These are phyloP conservation scores for Mesorhabditis belari DNA, from an alignment of 2,888 invertebrate genomes.

Conservation along the genomic window DNA sequence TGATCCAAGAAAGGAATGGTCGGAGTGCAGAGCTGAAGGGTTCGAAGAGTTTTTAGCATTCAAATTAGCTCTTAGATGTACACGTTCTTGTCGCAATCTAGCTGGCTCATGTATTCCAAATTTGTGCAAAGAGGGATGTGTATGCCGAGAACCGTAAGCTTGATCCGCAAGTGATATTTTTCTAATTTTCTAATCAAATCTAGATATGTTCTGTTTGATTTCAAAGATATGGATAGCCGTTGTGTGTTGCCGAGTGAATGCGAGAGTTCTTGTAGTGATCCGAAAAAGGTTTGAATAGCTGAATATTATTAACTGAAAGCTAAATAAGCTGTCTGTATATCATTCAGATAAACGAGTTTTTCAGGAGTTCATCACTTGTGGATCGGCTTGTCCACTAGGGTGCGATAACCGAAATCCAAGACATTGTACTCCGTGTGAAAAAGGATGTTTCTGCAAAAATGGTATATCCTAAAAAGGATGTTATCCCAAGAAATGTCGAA, in stretches of 20 bases:
- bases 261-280: slow-evolving; percentile 26
- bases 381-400: slow-evolving; percentile 45
- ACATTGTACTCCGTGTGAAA: slow-evolving; percentile 42
- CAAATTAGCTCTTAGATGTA: slow-evolving; percentile 14
- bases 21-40: slow-evolving; percentile 20
- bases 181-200: not conserved
- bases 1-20: slow-evolving; percentile 34
- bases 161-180: slow-evolving; percentile 3
- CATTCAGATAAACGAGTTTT: not conserved
- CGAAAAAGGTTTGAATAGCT: slow-evolving; percentile 10
- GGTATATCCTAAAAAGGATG: slow-evolving; percentile 3
- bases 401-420: slow-evolving; percentile 39
- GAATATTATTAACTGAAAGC: not conserved
- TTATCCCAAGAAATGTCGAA: not conserved
- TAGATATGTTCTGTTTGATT: slow-evolving; percentile 12
- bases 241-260: slow-evolving; percentile 42
- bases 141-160: slow-evolving; percentile 33
- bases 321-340: not conserved
- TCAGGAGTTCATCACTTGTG: slow-evolving; percentile 37
- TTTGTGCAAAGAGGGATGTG: slow-evolving; percentile 35
- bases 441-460: slow-evolving; percentile 46
- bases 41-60: not conserved
- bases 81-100: slow-evolving; percentile 28
- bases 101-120: slow-evolving; percentile 22
- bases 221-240: slow-evolving; percentile 22